A percentile compares a stretch with the other conserved stretches of the same genome.
phyloP scores from a whole-genome alignment of 2,888 invertebrate genomes.

The Cetonia aurata region DNA sequence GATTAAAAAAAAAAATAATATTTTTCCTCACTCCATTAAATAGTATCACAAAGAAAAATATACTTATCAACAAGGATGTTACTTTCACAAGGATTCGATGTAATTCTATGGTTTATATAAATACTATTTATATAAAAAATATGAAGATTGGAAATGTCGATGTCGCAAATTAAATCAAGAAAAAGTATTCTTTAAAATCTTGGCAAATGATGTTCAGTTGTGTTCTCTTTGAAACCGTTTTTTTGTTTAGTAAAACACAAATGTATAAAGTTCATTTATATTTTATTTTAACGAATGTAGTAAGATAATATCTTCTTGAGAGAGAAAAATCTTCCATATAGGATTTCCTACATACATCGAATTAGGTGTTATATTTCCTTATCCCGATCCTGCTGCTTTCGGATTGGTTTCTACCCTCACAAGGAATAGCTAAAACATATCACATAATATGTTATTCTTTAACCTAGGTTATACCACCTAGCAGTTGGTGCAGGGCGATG shows the following conservation, averaged over 20 bases:
- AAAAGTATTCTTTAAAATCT: background rate
- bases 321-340: background rate
- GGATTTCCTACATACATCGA: background rate
- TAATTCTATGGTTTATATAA: conserved; percentile 21
- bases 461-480: conserved; percentile 34
- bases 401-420: conserved; percentile 2
- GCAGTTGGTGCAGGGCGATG: conserved; percentile 4
- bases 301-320: background rate
- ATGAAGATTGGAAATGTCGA: background rate
- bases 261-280: conserved; percentile 26
- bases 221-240: conserved; percentile 40
- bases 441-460: conserved; percentile 33
- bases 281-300: background rate
- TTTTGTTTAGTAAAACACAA: conserved; percentile 45
- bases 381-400: conserved; percentile 2
- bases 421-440: conserved; percentile 29
- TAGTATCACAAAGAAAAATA: no score
- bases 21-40: no score
- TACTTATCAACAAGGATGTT: no score
- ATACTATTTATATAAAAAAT: conserved; percentile 3
- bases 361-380: conserved; percentile 5
- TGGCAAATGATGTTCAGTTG: conserved; percentile 19
- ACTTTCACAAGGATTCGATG: no score
- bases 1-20: no score
- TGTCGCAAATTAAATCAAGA: background rate